Base-by-base conservation (phyloP, 2,797 vertebrate genomes). In the Melanotaenia pygmaea region DNA sequence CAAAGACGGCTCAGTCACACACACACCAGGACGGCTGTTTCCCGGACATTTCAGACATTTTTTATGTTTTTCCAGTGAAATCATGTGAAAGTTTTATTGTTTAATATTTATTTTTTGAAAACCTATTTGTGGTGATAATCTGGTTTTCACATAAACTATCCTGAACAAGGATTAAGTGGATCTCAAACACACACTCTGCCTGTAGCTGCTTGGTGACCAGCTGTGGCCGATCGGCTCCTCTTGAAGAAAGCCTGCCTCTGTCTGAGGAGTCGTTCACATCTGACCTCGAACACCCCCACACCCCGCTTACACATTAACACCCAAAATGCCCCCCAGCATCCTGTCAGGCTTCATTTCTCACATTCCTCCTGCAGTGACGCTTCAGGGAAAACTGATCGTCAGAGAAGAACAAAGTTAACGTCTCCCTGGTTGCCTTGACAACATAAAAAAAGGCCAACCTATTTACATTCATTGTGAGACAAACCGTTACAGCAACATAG, bases 221-320 rank as follows among this genome's bases (percentile, higher is more conserved):
- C 73, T 60, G 63, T 65, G 67, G 59, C 72, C 14, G 1, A 57
- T 30, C 14, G 1, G 40, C 72, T 70, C 22, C 37, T 70, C 64
- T 72, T 56, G 43, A 79, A 83, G 79, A 89, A 88, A 78, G 77
- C 53, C 18, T 0, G 59, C 26, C 75, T 86, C 77, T 90, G 89
- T 91, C 57, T 56, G 59, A 72, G 62, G 63, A 74, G 81, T 83
- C 61, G 59, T 11, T 79, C 72, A 65, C 70, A 81, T 80, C 69
- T 77, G 80, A 85, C 80, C 81, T 57, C 59, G 0, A 7, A 43
- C 28, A 32, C 9, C 11, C 26, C 59, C 38, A 56, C 66, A 59
- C 71, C 57, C 51, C 43, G 30, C 65, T 20, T 37, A 59, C 70
- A 64, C 77, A 73, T 54, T 59, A 67, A 77, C 67, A 59, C 56